Conservation (phyloP, 2,888 invertebrate species). For the Troilus luridus region DNA sequence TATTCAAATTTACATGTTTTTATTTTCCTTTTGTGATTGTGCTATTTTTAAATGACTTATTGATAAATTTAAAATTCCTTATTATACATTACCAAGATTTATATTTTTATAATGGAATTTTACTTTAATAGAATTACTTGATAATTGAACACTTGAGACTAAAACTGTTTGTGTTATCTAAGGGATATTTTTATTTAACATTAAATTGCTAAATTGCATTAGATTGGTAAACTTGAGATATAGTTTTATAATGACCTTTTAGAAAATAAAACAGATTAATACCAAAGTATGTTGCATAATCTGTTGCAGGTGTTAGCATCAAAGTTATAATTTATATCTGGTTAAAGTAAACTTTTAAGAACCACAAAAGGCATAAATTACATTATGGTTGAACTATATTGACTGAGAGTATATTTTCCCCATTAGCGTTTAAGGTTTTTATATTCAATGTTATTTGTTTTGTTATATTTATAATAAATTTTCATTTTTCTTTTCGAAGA, state of each 20-base stretch:
- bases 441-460: not conserved
- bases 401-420: not conserved
- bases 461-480: not conserved
- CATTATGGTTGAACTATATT: conserved; percentile 14
- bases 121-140: not conserved
- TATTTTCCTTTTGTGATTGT: not conserved
- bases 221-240: not conserved
- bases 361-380: conserved; percentile 21
- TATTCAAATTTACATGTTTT: not conserved
- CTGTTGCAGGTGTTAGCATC: not conserved
- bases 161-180: not conserved
- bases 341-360: not conserved
- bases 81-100: conserved; percentile 26
- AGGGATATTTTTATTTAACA: not conserved
- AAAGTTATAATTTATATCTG: not conserved
- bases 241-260: not conserved
- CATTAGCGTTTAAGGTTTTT: conserved; percentile 1
- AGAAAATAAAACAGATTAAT: not conserved
- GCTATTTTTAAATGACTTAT: not conserved
- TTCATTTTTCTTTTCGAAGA: not conserved
- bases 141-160: not conserved
- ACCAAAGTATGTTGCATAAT: not conserved
- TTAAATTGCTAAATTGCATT: not conserved
- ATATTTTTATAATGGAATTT: conserved; percentile 29
- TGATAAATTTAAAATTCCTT: not conserved